Conservation (phyloP, 2,888 invertebrate genomes). For the Saturnia pavonia region DNA sequence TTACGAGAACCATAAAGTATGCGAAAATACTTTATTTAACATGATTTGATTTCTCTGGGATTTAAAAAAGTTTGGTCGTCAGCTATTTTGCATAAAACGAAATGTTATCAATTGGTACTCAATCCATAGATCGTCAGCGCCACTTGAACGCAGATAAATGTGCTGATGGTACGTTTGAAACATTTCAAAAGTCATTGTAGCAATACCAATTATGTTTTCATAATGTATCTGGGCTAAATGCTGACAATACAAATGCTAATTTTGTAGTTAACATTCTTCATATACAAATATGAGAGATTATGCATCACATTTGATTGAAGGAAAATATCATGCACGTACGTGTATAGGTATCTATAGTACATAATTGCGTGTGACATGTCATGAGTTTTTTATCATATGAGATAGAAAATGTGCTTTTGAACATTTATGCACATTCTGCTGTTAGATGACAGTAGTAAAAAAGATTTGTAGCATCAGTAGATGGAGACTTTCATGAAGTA, state of each 20-base stretch:
- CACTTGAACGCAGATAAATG: no score
- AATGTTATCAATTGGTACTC: no score
- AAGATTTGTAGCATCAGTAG: constrained; percentile 27
- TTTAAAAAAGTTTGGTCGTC: no score
- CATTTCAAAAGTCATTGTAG: constrained; percentile 35
- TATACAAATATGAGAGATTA: constrained; percentile 33
- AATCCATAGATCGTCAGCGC: no score
- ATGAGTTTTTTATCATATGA: constrained; percentile 29
- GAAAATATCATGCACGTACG: constrained; percentile 35
- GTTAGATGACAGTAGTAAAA: constrained; percentile 26
- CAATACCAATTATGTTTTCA: no score
- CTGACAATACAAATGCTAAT: constrained; percentile 47
- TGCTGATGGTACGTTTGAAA: constrained; percentile 37
- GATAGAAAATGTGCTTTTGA: constrained; percentile 27
- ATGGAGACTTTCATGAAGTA: constrained; percentile 34
- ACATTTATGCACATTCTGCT: constrained; percentile 32
- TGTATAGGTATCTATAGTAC: no score
- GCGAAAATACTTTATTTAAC: no score
- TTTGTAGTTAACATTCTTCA: constrained; percentile 38
- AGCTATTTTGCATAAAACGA: no score
- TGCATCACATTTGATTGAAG: constrained; percentile 33
- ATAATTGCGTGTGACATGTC: no score
- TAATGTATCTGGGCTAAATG: constrained; percentile 44
- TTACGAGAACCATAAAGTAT: no score
- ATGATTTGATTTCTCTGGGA: no score